Conservation (phyloP, 2,888 invertebrate species). For the Exephanes ischioxanthus region DNA sequence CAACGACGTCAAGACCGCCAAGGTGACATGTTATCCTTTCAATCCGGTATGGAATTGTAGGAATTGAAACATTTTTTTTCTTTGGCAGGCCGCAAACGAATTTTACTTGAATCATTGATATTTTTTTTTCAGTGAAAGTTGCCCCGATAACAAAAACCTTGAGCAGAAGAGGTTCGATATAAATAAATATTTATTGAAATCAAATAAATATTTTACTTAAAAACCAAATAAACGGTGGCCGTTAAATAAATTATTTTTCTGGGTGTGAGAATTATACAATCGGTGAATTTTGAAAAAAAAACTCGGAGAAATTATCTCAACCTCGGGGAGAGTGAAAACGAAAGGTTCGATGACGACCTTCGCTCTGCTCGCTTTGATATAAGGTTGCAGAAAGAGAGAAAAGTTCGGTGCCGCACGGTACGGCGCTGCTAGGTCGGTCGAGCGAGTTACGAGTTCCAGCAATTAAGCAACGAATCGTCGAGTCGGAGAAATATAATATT, state of each 20-base stretch:
- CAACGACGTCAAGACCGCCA: too few relatives aligned
- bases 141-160: background rate
- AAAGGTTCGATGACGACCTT: conserved; percentile 1
- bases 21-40: too few relatives aligned
- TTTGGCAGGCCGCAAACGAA: too few relatives aligned
- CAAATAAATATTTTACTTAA: too few relatives aligned
- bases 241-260: too few relatives aligned
- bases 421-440: background rate
- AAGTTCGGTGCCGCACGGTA: background rate
- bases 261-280: background rate
- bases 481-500: conserved; percentile 35
- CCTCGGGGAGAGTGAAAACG: background rate
- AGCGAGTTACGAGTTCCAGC: conserved; percentile 28
- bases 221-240: too few relatives aligned
- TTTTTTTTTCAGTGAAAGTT: background rate
- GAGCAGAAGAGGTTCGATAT: too few relatives aligned
- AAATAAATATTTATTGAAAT: too few relatives aligned
- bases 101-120: too few relatives aligned
- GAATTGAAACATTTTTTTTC: too few relatives aligned
- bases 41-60: too few relatives aligned
- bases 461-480: conserved; percentile 49
- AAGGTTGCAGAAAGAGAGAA: background rate
- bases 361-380: background rate
- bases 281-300: background rate
- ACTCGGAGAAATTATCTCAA: background rate